Evolutionary conservation across 2,888 invertebrate species (phyloP), one percentile per base, ranked within the genome.

Genomic region (Acrocera orbiculus): DNA sequence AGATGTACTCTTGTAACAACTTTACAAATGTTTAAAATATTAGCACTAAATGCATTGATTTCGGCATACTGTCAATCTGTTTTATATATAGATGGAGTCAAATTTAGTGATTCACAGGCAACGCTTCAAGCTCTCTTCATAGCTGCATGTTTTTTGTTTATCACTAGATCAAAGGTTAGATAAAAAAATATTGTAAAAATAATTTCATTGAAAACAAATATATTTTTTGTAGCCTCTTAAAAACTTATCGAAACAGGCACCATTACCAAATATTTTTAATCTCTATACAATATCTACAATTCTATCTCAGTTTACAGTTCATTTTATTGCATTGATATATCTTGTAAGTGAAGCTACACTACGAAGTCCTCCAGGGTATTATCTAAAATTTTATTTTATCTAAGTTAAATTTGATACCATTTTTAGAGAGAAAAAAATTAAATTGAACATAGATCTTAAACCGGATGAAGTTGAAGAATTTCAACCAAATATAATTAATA

Each of bases 11-110:
- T 99, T 38, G 98, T 99, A 14, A 99, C 98, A 1, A 99, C 98
- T 0, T 66, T 99, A 39, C 98, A 99, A 62, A 99, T 99, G 98
- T 99, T 99, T 65, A 99, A 99, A 67, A 99, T 99, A 47, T 65
- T 99, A 36, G 98, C 98, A 0, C 63, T 99, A 34, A 98, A 99
- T 58, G 98, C 98, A 0, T 70, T 99, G 4, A 87, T 98, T 43
- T 69, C 95, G 43, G 98, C 98, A 2, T 99, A 99, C 66, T 90
- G 93, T 50, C 95, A 98, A 62, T 95, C 95, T 4, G 96, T 98
- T 16, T 67, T 99, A 15, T 98, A 98, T 56, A 70, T 98, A 43
- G 95, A 96, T 56, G 96, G 96, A 10, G 86, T 98, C 45, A 98
- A 93, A 62, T 86, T 96, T 54, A 87, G 92, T 50, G 96, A 99